Evolutionary conservation across 1,140 invertebrate genomes (phyloP).

Genomic region (Lordiphosa clarofinis): DNA sequence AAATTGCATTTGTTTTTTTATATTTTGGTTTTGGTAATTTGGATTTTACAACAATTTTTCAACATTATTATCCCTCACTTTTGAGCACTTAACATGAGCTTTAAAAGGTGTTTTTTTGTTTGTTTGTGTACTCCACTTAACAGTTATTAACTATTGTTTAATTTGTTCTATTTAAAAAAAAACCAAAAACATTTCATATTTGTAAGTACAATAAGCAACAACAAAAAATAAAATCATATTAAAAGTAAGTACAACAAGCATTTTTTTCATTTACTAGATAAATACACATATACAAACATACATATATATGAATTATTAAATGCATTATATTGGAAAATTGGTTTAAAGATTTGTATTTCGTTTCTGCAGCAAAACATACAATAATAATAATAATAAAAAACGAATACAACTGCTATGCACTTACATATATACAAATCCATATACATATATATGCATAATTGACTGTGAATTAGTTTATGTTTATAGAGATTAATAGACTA

Average conservation of each 20-base stretch:
- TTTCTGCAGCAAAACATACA: slow-evolving; percentile 20
- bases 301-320: slow-evolving; percentile 59
- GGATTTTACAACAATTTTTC: slow-evolving; percentile 70
- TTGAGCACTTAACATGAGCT: slow-evolving; percentile 39
- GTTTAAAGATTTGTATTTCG: slow-evolving; percentile 23
- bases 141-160: slow-evolving; percentile 27
- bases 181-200: slow-evolving; percentile 39
- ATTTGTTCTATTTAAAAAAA: slow-evolving; percentile 30
- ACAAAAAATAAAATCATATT: slow-evolving; percentile 34
- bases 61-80: slow-evolving; percentile 6
- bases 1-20: slow-evolving; percentile 56
- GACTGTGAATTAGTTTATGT: slow-evolving; percentile 50
- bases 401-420: slow-evolving; percentile 2
- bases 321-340: slow-evolving; percentile 69
- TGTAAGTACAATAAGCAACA: slow-evolving; percentile 58
- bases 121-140: slow-evolving; percentile 13
- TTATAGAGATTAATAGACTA: slow-evolving; percentile 30
- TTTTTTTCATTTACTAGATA: slow-evolving; percentile 31
- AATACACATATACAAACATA: slow-evolving; percentile 43
- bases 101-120: slow-evolving; percentile 15
- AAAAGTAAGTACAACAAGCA: slow-evolving; percentile 67
- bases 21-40: slow-evolving; percentile 46
- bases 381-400: slow-evolving; percentile 28
- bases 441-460: slow-evolving; percentile 50
- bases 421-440: slow-evolving; percentile 55